These are phyloP conservation scores for Crotalus viridis DNA, from an alignment of 2,113 vertebrate genomes.

Conservation along the genomic window DNA sequence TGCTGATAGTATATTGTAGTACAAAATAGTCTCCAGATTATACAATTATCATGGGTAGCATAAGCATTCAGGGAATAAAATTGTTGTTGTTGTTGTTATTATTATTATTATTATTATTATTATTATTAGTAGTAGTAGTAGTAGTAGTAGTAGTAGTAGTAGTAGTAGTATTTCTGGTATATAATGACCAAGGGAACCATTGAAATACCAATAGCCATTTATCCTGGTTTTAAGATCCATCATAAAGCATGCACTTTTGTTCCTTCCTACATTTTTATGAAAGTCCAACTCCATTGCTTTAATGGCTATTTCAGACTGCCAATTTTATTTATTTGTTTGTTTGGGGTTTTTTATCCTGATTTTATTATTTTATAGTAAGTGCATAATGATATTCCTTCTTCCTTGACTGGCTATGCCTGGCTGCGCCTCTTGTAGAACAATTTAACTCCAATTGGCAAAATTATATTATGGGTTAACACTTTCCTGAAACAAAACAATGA, in stretches of 20 bases:
- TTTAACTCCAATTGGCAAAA: neutral
- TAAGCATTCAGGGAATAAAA: neutral
- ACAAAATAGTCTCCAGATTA: neutral
- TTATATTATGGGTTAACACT: neutral
- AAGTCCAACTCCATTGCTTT: neutral
- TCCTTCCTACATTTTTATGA: neutral
- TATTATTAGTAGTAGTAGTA: no score
- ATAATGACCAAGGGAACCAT: neutral
- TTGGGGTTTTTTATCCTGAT: neutral
- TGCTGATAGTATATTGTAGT: neutral
- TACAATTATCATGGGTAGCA: neutral
- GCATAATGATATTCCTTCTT: neutral
- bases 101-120: no score
- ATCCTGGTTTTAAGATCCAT: neutral
- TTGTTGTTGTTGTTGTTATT: neutral
- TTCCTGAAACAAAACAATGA: neutral
- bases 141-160: neutral
- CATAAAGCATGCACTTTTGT: neutral
- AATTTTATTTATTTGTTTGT: neutral
- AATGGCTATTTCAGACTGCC: neutral
- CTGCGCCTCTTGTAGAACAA: neutral
- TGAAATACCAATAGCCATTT: neutral
- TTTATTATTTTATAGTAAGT: neutral
- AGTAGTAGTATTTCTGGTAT: neutral
- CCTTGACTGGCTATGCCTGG: neutral